Evolutionary conservation across 2,113 vertebrate species (phyloP), one percentile per base, ranked within the genome.

Genomic region (Urocolius indicus): DNA sequence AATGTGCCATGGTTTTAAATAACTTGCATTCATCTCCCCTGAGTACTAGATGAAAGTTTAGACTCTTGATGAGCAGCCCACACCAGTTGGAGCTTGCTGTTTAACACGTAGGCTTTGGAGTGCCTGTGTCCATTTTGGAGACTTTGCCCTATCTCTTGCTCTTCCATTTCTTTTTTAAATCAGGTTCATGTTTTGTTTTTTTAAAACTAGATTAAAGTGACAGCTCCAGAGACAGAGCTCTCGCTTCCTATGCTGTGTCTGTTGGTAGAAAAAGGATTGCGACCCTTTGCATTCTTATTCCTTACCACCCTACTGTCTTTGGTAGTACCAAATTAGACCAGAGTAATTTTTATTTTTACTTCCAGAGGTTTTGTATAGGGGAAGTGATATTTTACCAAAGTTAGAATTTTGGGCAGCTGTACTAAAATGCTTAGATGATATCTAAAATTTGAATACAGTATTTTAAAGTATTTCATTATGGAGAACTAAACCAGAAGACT

Each of bases 1-100:
- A 7, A 71, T 93, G 88, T 96, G 84, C 96, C 2, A 6, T 46
- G 84, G 93, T 89, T 97, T 94, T 96, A 97, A 97, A 96, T 97
- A 97, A 90, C 96, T 80, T 84, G 67, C 88, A 72, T 90, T 93
- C 87, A 13, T 87, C 87, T 92, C 86, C 55, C 57, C 32, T 1
- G 45, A 94, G 95, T 89, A 61, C 55, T 54, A 72, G 83, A 68
- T 88, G 92, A 96, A 97, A 92, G 75, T 80, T 94, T 89, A 97
- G 93, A 72, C 66, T 83, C 74, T 92, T 6, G 11, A 80, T 57
- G 71, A 91, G 83, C 62, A 90, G 73, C 66, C 78, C 68, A 36
- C 76, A 34, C 72, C 32, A 5, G 77, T 58, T 82, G 69, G 90
- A 91, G 83, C 71, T 92, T 8, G 32, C 36, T 9, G 58, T 79